phyloP scores from a whole-genome alignment of 1,140 invertebrate species.

The Spodoptera frugiperda region DNA sequence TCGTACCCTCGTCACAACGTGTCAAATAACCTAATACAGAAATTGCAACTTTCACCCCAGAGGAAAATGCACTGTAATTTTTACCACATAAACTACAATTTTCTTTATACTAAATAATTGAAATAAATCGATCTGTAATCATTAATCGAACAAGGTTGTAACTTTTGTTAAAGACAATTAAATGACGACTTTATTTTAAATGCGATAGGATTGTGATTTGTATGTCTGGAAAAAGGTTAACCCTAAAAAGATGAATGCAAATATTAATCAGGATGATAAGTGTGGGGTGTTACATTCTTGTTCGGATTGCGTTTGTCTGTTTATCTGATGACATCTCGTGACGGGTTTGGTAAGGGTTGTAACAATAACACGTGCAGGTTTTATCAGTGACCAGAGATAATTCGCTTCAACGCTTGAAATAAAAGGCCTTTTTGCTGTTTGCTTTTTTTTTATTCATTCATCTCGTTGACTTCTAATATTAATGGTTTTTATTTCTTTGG shows the following conservation, averaged over 20 bases:
- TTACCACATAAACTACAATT: not conserved
- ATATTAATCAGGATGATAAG: conserved; percentile 65
- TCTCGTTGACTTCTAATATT: not conserved
- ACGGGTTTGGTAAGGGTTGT: conserved; percentile 52
- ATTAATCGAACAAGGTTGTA: conserved; percentile 14
- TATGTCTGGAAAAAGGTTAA: conserved; percentile 46
- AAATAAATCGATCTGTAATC: conserved; percentile 6
- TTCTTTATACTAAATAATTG: not conserved
- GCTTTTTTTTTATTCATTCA: not conserved
- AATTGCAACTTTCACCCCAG: conserved; percentile 15
- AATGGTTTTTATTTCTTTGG: not conserved
- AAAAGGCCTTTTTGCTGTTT: conserved; percentile 11
- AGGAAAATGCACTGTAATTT: conserved; percentile 16
- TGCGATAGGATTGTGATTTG: conserved; percentile 23
- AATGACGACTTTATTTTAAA: conserved; percentile 27
- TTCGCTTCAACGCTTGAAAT: conserved; percentile 37
- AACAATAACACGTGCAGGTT: conserved; percentile 58
- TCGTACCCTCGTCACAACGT: conserved; percentile 42
- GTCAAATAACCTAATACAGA: conserved; percentile 35
- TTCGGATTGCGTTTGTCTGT: conserved; percentile 59
- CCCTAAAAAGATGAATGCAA: conserved; percentile 62
- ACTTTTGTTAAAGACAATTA: not conserved
- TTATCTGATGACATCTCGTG: conserved; percentile 63
- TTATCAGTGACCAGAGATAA: conserved; percentile 48
- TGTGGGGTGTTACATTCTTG: conserved; percentile 61